phyloP scores from a whole-genome alignment of 2,113 vertebrate genomes.

The Chaenocephalus aceratus region DNA sequence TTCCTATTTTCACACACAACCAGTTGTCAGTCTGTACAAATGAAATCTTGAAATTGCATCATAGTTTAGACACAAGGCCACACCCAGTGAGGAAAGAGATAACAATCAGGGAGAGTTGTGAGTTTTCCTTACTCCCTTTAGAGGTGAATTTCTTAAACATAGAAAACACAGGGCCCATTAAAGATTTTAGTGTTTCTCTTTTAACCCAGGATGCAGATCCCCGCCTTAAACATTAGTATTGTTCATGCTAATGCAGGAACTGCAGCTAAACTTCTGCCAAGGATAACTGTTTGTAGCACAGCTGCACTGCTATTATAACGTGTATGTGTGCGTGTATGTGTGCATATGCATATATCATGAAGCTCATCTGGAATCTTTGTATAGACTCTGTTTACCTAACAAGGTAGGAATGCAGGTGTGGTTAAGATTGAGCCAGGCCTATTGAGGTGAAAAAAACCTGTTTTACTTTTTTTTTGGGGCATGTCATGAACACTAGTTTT shows the following conservation, averaged over 20 bases:
- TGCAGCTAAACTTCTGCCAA: neutral
- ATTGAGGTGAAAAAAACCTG: too few species aligned
- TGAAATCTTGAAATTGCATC: conserved; percentile 20
- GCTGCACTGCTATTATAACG: neutral
- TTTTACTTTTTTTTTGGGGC: neutral
- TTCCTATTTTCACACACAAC: neutral
- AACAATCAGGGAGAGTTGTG: conserved; percentile 4
- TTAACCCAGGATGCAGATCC: neutral
- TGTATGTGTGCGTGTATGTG: neutral
- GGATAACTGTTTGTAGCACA: neutral
- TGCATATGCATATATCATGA: neutral
- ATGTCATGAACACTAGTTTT: neutral
- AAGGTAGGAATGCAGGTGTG: conserved; percentile 46
- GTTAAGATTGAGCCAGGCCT: neutral
- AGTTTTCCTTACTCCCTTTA: neutral
- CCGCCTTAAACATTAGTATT: neutral
- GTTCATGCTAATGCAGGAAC: neutral
- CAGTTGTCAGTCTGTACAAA: neutral
- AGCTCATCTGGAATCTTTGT: neutral
- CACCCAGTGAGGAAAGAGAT: neutral
- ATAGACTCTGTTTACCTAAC: conserved; percentile 5
- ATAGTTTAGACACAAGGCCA: conserved; percentile 1
- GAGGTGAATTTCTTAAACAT: neutral
- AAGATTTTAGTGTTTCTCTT: neutral
- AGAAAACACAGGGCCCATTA: neutral